These are phyloP conservation scores for Xylocopa sonorina DNA, from an alignment of 1,140 invertebrate genomes.

Conservation along the genomic window DNA sequence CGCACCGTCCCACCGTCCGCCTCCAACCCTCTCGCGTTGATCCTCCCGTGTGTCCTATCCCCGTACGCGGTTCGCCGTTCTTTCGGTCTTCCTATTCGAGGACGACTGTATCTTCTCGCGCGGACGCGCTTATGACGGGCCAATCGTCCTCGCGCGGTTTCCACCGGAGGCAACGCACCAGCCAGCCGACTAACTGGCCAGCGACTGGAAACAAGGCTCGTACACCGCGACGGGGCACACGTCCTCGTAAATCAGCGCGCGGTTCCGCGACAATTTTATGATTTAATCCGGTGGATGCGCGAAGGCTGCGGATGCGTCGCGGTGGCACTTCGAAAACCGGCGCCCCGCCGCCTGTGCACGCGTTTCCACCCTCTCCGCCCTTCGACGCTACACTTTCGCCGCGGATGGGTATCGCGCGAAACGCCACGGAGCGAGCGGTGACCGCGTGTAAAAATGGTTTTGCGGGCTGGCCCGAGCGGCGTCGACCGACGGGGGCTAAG, in stretches of 20 bases:
- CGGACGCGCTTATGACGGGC: constrained; percentile 1
- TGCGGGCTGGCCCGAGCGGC: too few relatives aligned
- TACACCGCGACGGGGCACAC: constrained; percentile 5
- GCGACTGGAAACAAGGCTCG: constrained; percentile 7
- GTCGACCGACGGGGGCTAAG: constrained; percentile 28
- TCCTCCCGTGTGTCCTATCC: not conserved
- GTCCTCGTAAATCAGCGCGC: constrained; percentile 71
- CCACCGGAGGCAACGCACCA: constrained; percentile 5
- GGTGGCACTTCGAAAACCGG: constrained; percentile 32
- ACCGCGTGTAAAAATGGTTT: constrained; percentile 62
- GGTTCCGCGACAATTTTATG: constrained; percentile 73
- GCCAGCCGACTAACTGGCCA: constrained; percentile 10
- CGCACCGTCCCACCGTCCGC: not conserved
- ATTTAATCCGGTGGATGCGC: constrained; percentile 71
- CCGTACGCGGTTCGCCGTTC: not conserved
- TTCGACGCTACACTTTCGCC: too few relatives aligned
- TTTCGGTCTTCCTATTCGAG: not conserved
- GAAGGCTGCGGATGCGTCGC: constrained; percentile 63
- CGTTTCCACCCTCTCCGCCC: too few relatives aligned
- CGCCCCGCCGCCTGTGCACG: constrained; percentile 50
- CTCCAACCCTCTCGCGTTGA: not conserved
- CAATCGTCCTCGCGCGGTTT: not conserved
- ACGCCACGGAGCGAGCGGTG: constrained; percentile 18
- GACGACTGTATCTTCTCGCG: constrained; percentile 1
- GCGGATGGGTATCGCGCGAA: constrained; percentile 63